Evolutionary conservation across 2,888 invertebrate genomes (phyloP).

Genomic region (Caenorhabditis becei): DNA sequence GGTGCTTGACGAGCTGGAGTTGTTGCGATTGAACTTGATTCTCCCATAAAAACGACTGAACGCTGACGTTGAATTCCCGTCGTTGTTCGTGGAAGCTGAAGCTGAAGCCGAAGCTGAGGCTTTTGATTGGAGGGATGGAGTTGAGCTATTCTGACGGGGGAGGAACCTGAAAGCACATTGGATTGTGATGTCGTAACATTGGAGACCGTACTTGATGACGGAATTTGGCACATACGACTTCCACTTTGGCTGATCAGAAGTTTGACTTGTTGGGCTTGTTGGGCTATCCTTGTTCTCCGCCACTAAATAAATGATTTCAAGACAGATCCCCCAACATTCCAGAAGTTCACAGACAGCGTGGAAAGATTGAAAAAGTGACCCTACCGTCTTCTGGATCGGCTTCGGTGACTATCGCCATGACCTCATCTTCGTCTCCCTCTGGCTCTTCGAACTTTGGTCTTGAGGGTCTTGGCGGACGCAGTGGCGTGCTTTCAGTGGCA

Average conservation of each 20-base stretch:
- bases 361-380: background rate
- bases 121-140: conserved; percentile 49
- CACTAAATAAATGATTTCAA: background rate
- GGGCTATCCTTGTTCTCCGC: conserved; percentile 2
- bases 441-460: conserved; percentile 44
- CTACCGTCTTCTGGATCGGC: conserved; percentile 24
- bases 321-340: too few species aligned
- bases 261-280: conserved; percentile 12
- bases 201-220: conserved; percentile 36
- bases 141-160: conserved; percentile 43
- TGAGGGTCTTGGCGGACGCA: conserved; percentile 57
- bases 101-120: too few species aligned
- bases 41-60: conserved; percentile 48
- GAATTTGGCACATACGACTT: conserved; percentile 48
- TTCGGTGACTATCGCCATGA: conserved; percentile 26
- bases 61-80: conserved; percentile 37
- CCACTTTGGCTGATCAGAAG: conserved; percentile 48
- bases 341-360: background rate
- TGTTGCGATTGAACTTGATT: conserved; percentile 47
- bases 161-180: conserved; percentile 27
- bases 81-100: too few species aligned
- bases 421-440: conserved; percentile 43
- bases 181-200: background rate
- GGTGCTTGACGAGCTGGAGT: conserved; percentile 34
- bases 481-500: conserved; percentile 54